Percentiles rank a stretch among this genome's conserved stretches.
Conservation (phyloP, 1,140 invertebrate species). For the Meloidogyne exigua region DNA sequence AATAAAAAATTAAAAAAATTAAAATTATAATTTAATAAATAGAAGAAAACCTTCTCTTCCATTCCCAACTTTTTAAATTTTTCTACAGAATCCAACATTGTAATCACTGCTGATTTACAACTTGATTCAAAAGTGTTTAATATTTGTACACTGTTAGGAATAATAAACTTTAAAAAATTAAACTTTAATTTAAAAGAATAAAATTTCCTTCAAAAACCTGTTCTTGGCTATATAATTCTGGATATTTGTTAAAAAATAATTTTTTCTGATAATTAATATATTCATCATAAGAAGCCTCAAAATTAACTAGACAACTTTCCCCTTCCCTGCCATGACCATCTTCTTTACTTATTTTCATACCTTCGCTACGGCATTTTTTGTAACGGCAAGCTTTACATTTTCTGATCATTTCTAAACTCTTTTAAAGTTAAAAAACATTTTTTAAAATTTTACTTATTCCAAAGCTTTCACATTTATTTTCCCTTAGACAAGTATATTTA, state of each 20-base stretch:
- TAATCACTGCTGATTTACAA: neutral
- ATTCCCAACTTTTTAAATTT: neutral
- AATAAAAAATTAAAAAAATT: neutral
- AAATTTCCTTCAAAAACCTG: neutral
- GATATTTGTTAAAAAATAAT: neutral
- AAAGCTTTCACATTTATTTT: neutral
- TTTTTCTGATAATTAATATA: neutral
- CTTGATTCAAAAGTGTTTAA: neutral
- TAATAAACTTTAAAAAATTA: neutral
- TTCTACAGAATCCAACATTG: neutral
- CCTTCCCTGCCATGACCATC: neutral
- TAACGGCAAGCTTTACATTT: neutral
- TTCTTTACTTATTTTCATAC: neutral
- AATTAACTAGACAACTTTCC: neutral
- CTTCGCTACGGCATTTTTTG: neutral
- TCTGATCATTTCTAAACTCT: neutral
- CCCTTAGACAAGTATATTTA: neutral
- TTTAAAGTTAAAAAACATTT: no score
- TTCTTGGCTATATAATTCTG: neutral
- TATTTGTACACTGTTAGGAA: neutral
- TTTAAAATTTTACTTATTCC: neutral
- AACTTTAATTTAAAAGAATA: neutral
- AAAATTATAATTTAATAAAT: no score
- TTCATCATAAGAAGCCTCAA: neutral
- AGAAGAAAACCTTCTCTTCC: neutral